Evolutionary conservation across 2,888 invertebrate species (phyloP).

Genomic region (Nebria brevicollis): DNA sequence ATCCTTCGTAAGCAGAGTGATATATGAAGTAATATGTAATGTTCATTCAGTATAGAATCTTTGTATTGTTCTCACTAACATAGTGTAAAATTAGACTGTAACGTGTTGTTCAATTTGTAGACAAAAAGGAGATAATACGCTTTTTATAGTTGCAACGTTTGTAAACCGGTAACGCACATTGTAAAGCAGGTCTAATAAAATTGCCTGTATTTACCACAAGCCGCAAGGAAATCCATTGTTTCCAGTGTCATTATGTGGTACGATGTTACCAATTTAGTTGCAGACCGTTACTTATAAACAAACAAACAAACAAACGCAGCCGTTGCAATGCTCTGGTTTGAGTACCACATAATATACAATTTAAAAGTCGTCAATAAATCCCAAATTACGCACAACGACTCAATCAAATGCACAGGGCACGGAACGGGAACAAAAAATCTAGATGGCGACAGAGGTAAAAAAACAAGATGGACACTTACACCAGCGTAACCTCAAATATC

Average conservation of each 20-base stretch:
- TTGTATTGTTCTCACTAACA: neutral
- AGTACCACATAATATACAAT: conserved; percentile 25
- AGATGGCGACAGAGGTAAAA: conserved; percentile 36
- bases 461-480: conserved; percentile 28
- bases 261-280: conserved; percentile 20
- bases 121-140: neutral
- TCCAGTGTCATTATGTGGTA: conserved; percentile 23
- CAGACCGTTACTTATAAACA: conserved; percentile 21
- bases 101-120: neutral
- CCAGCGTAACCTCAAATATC: conserved; percentile 44
- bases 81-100: neutral
- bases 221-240: conserved; percentile 25
- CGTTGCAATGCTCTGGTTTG: too few relatives aligned
- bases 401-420: conserved; percentile 21
- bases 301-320: neutral
- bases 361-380: conserved; percentile 42
- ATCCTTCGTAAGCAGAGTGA: too few relatives aligned
- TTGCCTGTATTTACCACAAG: conserved; percentile 1
- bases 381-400: conserved; percentile 45
- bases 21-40: neutral
- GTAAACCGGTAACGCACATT: conserved; percentile 17
- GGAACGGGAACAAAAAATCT: neutral
- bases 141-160: neutral
- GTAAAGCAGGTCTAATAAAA: conserved; percentile 5
- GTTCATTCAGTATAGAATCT: neutral